phyloP scores from a whole-genome alignment of 2,888 invertebrate species.

The Coelogynopora nodosa region DNA sequence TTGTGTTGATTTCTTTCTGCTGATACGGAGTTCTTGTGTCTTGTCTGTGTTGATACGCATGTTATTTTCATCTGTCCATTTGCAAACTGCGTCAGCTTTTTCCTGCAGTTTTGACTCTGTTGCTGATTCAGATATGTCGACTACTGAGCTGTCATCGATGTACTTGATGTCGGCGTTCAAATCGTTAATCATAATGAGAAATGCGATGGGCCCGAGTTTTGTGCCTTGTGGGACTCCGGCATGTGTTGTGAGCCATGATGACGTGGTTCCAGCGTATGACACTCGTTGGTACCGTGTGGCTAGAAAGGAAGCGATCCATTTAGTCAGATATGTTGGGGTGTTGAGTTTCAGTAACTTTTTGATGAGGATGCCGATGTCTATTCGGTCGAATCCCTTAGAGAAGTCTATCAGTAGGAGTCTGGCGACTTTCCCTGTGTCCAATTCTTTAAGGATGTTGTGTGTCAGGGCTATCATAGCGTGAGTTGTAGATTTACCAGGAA shows the following conservation, averaged over 20 bases:
- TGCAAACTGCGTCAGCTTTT: slow-evolving; percentile 27
- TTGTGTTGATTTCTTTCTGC: background rate
- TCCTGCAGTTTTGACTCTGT: slow-evolving; percentile 23
- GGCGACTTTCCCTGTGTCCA: slow-evolving; percentile 28
- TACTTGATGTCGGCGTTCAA: slow-evolving; percentile 25
- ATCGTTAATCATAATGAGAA: slow-evolving; percentile 28
- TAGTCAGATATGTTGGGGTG: slow-evolving; percentile 31
- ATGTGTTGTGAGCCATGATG: slow-evolving; percentile 27
- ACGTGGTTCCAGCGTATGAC: slow-evolving; percentile 31
- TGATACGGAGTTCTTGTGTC: slow-evolving; percentile 15
- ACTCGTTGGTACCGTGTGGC: slow-evolving; percentile 28
- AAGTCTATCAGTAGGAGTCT: slow-evolving; percentile 19
- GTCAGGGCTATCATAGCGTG: slow-evolving; percentile 28
- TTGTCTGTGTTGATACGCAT: slow-evolving; percentile 31
- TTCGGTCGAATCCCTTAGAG: slow-evolving; percentile 28
- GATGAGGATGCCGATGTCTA: slow-evolving; percentile 31
- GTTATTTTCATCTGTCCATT: slow-evolving; percentile 25
- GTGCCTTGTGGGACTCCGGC: slow-evolving; percentile 31
- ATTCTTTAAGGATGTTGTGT: slow-evolving; percentile 27
- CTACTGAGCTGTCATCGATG: slow-evolving; percentile 24
- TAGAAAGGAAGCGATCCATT: slow-evolving; percentile 28
- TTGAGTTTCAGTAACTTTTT: slow-evolving; percentile 31
- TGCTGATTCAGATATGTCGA: slow-evolving; percentile 17
- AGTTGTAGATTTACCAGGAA: slow-evolving; percentile 28
- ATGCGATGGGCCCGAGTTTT: slow-evolving; percentile 25